Evolutionary conservation across 2,113 vertebrate species (phyloP), one percentile per base, ranked within the genome.

Genomic region (Theristicus caerulescens): DNA sequence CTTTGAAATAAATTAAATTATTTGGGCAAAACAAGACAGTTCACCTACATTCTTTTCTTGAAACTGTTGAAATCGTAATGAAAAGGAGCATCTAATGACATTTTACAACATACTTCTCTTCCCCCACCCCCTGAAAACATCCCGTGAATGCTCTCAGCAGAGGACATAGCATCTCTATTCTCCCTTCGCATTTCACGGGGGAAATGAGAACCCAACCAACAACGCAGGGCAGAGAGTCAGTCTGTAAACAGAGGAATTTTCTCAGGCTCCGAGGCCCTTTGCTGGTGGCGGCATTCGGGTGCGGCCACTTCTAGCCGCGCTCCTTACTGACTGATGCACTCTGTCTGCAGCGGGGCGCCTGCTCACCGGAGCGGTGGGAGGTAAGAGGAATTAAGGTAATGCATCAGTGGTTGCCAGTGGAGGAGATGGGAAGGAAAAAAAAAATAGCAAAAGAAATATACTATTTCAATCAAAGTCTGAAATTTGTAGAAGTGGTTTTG

Each of bases 401-500:
- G 93, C 77, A 94, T 73, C 92, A 94, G 95, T 49, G 93, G 92
- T 58, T 98, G 96, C 98, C 97, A 97, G 94, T 89, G 97, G 95
- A 97, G 96, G 97, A 97, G 97, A 98, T 97, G 97, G 86, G 88
- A 92, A 90, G 24, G 1, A 3, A 3, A 0, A 14, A 2, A 9
- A 29, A 15, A 21, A 71, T 58, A 65, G 72, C 52, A 97, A 97
- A 97, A 98, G 97, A 97, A 98, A 98, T 98, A 98, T 96, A 98
- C 97, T 88, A 97, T 98, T 98, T 98, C 98, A 98, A 98, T 98
- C 98, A 98, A 97, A 98, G 97, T 98, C 97, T 98, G 96, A 98
- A 98, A 98, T 98, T 98, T 98, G 97, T 98, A 98, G 97, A 98
- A 98, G 98, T 98, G 98, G 98, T 98, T 98, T 98, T 98, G 97